These are phyloP conservation scores for Silurus meridionalis DNA, from an alignment of 2,113 vertebrate species.

Conservation along the genomic window DNA sequence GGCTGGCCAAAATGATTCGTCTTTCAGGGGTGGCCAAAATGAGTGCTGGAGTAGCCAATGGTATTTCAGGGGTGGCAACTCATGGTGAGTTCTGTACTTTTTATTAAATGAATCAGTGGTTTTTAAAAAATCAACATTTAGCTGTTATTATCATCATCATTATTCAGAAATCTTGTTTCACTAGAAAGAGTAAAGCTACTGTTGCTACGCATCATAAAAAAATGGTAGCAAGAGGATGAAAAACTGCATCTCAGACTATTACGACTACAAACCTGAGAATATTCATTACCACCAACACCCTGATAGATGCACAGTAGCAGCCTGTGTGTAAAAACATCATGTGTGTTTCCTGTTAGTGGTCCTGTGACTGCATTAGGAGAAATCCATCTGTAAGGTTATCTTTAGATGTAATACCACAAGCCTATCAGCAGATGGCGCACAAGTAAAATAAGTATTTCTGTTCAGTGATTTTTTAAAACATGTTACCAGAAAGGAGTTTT, in stretches of 20 bases:
- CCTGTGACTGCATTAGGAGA: neutral
- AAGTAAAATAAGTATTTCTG: neutral
- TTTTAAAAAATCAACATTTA: neutral
- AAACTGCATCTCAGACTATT: neutral
- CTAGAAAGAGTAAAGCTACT: neutral
- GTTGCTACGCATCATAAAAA: neutral
- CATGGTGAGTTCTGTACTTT: too few species aligned
- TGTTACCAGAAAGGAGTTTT: neutral
- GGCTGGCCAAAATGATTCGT: too few species aligned
- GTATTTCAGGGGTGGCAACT: too few species aligned
- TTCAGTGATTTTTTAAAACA: neutral
- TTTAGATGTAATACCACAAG: neutral
- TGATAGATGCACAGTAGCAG: neutral
- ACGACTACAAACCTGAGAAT: neutral
- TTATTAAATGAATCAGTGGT: neutral
- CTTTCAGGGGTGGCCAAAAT: too few species aligned
- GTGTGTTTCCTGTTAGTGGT: neutral
- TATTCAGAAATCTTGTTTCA: neutral
- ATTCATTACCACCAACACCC: neutral
- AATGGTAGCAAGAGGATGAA: neutral
- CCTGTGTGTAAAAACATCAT: neutral
- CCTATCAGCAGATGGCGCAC: neutral
- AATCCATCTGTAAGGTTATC: neutral
- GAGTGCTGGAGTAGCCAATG: too few species aligned
- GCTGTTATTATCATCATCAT: neutral